Base-by-base conservation (phyloP, 2,888 invertebrate species). In the Chloromyia formosa region DNA sequence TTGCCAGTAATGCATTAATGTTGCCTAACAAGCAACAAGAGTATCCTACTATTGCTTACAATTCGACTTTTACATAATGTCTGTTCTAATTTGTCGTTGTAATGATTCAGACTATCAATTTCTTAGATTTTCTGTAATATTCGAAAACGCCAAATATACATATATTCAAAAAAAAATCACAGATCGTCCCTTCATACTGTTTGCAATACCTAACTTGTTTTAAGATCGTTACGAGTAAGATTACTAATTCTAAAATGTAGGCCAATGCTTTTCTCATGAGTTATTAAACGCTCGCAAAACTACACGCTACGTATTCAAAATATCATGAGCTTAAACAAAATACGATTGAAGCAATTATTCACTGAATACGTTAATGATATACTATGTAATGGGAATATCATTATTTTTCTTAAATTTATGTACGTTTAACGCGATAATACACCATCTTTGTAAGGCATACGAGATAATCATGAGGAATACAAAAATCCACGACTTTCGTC, bases 401-500 rank as follows among this genome's bases (percentile, higher is more conserved):
- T 40, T 42, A 35, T 35, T 49, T 75, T 10, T 45, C 42, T 20
- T 14, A 10, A 45, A n/a, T 66, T 49, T 53, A 58, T n/a, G 40
- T 18, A 35, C 23, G n/a, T 58, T 22, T 9, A 58, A 66, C 40
- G 27, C 23, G 54, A 35, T 22, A 75, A 49, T 35, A 66, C 66
- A 66, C 40, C 64, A 60, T 60, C 27, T 56, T 18, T 58, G 56
- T 71, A 71, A 71, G 71, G 71, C 71, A 71, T 71, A 71, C 71
- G 58, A 56, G 58, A 58, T 71, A 56, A 56, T 71, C 58, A 58
- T 58, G n/a, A 60, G 60, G 60, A 60, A 60, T 60, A 58, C 40
- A 35, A 68, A 68, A 71, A 58, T 58, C 40, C 23, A 71, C 14
- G 71, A 40, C 66, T 16, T 66, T 16, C 27, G 27, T 35, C 27